Conservation (phyloP, 2,113 vertebrate species). For the Patagioenas fasciata region DNA sequence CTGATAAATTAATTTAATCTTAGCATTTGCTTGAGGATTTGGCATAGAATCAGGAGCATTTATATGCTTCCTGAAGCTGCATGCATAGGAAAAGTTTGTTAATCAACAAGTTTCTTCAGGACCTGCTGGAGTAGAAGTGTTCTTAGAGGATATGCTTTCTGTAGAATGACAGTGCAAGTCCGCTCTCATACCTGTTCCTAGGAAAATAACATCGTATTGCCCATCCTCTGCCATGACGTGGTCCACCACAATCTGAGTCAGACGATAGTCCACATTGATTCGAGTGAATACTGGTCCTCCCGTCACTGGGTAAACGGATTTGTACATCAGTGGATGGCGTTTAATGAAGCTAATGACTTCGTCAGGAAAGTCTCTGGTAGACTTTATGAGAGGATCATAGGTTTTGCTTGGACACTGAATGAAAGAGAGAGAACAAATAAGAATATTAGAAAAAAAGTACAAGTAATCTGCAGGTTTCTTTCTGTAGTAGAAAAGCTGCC, state of each 20-base stretch:
- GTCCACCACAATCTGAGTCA: slow-evolving; percentile 94
- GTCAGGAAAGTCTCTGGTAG: slow-evolving; percentile 94
- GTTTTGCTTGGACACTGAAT: slow-evolving; percentile 94
- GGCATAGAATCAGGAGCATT: not conserved
- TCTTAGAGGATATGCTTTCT: not conserved
- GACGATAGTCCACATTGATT: slow-evolving; percentile 87
- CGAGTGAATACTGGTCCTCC: slow-evolving; percentile 88
- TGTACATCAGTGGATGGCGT: slow-evolving; percentile 90
- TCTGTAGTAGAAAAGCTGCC: not conserved
- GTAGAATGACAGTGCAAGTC: not conserved
- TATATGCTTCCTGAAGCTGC: not conserved
- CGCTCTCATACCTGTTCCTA: slow-evolving; percentile 87
- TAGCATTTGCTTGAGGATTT: not conserved
- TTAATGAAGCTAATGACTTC: slow-evolving; percentile 94
- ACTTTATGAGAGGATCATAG: slow-evolving; percentile 90
- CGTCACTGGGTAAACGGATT: slow-evolving; percentile 80
- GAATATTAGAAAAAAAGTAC: not conserved
- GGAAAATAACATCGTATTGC: slow-evolving; percentile 95
- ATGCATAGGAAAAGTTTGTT: accelerated
- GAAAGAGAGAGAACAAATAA: not conserved
- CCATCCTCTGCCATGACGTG: slow-evolving; percentile 92
- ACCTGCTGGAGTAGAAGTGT: not conserved
- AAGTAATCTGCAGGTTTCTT: not conserved
- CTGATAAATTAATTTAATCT: not conserved
- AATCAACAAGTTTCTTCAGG: not conserved